Percentiles rank a stretch among this genome's conserved stretches.
These are phyloP conservation scores for Phaethon lepturus DNA, from an alignment of 2,113 vertebrate species.

Conservation along the genomic window DNA sequence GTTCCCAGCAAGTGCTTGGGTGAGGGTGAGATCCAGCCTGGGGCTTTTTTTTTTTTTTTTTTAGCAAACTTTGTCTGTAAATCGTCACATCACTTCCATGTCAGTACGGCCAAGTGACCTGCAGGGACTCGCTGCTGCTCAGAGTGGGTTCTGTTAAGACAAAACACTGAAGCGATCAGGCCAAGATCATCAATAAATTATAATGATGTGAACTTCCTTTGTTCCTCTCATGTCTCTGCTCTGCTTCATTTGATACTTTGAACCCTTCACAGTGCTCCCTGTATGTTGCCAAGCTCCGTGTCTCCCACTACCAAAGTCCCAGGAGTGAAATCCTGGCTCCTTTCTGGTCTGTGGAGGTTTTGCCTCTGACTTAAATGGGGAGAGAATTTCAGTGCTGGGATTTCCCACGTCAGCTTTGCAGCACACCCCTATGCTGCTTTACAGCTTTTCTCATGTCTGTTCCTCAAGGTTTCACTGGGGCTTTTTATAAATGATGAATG, in stretches of 20 bases:
- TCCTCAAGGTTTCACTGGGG: not conserved
- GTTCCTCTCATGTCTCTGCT: slow-evolving; percentile 20
- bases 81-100: not conserved
- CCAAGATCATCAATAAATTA: slow-evolving; percentile 60
- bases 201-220: slow-evolving; percentile 48
- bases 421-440: not conserved
- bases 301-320: not conserved
- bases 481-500: not conserved
- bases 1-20: slow-evolving; percentile 41
- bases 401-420: not conserved
- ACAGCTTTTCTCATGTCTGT: rapidly evolving
- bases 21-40: not conserved
- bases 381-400: not conserved
- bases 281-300: not conserved
- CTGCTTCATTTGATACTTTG: slow-evolving; percentile 32
- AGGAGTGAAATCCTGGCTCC: not conserved
- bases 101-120: not conserved
- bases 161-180: not conserved
- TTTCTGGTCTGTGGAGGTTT: not conserved
- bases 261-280: not conserved
- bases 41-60: not conserved
- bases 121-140: not conserved
- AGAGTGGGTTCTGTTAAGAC: not conserved
- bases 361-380: not conserved
- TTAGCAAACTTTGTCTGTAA: not conserved